Percentiles rank a stretch among this genome's conserved stretches.
Evolutionary conservation across 2,888 invertebrate genomes (phyloP).

Genomic region (Villa cingulata): DNA sequence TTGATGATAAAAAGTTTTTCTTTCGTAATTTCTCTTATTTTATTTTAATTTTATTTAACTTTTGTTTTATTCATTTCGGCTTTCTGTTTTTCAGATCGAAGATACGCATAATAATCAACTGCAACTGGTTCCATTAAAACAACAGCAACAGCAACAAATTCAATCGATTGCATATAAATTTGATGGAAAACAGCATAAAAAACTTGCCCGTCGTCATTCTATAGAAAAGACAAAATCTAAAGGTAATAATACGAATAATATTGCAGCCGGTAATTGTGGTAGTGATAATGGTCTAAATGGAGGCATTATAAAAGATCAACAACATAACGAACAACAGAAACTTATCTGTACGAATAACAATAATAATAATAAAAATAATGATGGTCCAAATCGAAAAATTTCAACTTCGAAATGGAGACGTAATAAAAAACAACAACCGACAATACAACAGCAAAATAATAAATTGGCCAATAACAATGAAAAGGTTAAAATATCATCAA

Average conservation of each 20-base stretch:
- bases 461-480: background rate
- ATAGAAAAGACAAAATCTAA: background rate
- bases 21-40: no score
- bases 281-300: background rate
- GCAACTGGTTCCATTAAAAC: slow-evolving; percentile 6
- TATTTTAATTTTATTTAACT: no score
- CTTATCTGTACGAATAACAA: background rate
- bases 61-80: no score
- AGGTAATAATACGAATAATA: background rate
- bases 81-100: slow-evolving; percentile 3
- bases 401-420: slow-evolving; percentile 3
- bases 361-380: background rate
- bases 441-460: background rate
- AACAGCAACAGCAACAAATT: background rate
- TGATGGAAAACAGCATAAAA: slow-evolving; percentile 2
- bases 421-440: background rate
- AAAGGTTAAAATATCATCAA: background rate
- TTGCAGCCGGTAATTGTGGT: background rate
- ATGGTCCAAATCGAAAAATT: background rate
- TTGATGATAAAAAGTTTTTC: no score
- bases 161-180: slow-evolving; percentile 2
- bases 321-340: background rate
- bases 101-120: slow-evolving; percentile 2
- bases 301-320: background rate
- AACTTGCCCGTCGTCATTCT: slow-evolving; percentile 3